Conservation (phyloP, 2,113 vertebrate species). For the Gracilinanus agilis region DNA sequence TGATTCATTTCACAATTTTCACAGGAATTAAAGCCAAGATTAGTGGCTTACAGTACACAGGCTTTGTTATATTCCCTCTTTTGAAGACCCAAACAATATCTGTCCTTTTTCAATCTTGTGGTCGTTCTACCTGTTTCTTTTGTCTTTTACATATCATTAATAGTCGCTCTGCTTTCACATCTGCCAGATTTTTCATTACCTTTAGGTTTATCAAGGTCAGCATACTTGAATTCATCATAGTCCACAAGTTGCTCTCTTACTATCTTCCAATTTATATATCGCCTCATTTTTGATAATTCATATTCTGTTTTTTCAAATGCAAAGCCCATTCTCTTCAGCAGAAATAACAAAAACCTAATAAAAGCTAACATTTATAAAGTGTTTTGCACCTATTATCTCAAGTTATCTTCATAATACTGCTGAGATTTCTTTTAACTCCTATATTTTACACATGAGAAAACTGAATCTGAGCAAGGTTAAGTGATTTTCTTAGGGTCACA, state of each 20-base stretch:
- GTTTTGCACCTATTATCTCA: not conserved
- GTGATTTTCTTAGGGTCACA: not conserved
- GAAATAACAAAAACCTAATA: too few species aligned
- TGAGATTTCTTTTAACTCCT: not conserved
- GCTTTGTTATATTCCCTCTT: not conserved
- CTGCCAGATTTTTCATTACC: not conserved
- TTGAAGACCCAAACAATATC: not conserved
- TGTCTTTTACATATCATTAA: too few species aligned
- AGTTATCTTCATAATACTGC: not conserved
- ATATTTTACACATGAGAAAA: not conserved
- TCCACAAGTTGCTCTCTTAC: not conserved
- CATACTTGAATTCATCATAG: not conserved
- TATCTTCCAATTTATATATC: not conserved
- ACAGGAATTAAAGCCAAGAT: not conserved
- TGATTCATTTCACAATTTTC: not conserved
- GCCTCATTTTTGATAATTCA: not conserved
- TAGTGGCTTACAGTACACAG: not conserved
- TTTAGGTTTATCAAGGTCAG: not conserved
- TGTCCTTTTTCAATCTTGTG: not conserved
- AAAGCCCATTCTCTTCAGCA: not conserved
- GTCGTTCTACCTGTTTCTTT: not conserved
- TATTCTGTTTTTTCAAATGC: not conserved
- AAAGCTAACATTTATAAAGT: not conserved
- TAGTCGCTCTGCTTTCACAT: not conserved
- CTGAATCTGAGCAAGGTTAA: not conserved